Evolutionary conservation across 2,113 vertebrate genomes (phyloP).

Genomic region (Nycticryphes semicollaris): DNA sequence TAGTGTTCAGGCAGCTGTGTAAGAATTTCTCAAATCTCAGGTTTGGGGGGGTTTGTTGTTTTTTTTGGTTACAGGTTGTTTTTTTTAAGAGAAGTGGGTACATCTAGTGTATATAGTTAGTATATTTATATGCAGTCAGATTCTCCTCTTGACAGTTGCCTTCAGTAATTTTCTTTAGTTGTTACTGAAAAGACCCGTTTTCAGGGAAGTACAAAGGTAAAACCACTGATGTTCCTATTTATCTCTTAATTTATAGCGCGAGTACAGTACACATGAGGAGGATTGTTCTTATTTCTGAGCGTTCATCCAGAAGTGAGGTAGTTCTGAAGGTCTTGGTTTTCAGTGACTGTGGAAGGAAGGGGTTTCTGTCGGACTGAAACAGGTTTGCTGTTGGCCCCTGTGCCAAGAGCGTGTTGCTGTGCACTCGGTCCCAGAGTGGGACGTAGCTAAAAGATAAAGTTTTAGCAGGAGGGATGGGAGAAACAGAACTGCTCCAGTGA

Average conservation of each 20-base stretch:
- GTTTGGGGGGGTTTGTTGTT: neutral
- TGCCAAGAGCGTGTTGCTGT: neutral
- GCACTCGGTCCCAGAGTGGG: neutral
- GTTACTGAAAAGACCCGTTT: neutral
- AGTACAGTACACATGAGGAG: neutral
- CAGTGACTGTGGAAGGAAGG: neutral
- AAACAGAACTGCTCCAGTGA: neutral
- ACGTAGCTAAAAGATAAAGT: neutral
- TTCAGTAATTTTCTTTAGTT: neutral
- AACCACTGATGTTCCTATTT: neutral
- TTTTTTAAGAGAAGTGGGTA: neutral
- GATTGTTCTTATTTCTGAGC: neutral
- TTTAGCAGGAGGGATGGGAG: neutral
- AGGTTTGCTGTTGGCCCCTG: neutral
- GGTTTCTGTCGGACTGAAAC: neutral
- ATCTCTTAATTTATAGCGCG: neutral
- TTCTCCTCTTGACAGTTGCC: neutral
- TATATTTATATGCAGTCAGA: neutral
- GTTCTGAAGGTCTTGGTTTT: neutral
- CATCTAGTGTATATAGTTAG: neutral
- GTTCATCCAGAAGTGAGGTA: neutral
- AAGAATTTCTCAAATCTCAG: neutral
- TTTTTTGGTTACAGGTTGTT: neutral
- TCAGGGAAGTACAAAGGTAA: neutral
- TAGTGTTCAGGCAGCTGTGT: neutral